phyloP scores from a whole-genome alignment of 2,888 invertebrate species.

The Perizoma flavofasciatum region DNA sequence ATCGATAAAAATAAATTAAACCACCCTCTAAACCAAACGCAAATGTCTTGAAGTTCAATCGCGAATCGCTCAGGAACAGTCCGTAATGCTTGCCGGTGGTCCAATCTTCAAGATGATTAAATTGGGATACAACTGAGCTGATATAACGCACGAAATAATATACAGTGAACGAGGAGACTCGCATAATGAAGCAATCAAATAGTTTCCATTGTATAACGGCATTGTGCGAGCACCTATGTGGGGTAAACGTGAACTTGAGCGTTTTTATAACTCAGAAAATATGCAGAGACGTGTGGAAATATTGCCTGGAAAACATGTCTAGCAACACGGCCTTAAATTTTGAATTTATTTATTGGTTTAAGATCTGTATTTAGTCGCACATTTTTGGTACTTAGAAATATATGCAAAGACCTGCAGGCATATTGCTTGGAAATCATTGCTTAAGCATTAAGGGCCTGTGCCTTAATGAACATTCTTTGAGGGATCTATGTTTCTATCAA shows the following conservation, averaged over 20 bases:
- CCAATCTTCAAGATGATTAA: constrained; percentile 82
- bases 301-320: no score
- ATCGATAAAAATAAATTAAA: constrained; percentile 52
- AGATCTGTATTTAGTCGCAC: no score
- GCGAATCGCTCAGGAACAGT: constrained; percentile 52
- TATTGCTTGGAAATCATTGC: no score
- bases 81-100: constrained; percentile 67
- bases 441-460: no score
- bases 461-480: no score
- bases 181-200: constrained; percentile 83
- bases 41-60: constrained; percentile 68
- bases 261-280: constrained; percentile 30
- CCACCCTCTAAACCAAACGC: constrained; percentile 49
- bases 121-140: constrained; percentile 76
- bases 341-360: no score
- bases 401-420: no score
- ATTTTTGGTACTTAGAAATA: no score
- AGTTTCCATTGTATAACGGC: constrained; percentile 47
- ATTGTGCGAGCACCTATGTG: constrained; percentile 59
- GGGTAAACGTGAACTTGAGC: constrained; percentile 48
- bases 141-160: constrained; percentile 80
- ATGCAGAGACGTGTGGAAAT: no score
- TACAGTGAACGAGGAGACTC: constrained; percentile 72
- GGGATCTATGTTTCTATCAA: no score
- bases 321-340: no score